phyloP scores from a whole-genome alignment of 2,113 vertebrate genomes.

The Rostratula benghalensis region DNA sequence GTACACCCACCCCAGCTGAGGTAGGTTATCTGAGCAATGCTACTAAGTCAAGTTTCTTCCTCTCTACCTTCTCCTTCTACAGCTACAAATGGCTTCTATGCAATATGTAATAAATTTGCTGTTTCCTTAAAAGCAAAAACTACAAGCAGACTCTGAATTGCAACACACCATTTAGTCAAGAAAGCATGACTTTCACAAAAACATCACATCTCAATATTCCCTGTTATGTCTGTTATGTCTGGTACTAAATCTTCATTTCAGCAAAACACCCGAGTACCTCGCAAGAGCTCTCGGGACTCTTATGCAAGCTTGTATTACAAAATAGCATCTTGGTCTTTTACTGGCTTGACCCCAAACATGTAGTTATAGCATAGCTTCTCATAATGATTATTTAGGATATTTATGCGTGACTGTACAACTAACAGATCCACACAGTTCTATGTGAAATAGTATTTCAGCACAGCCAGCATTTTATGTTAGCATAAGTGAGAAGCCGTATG shows the following conservation, averaged over 20 bases:
- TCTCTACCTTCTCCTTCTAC: neutral
- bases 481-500: neutral
- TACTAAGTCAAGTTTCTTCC: neutral
- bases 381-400: neutral
- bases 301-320: neutral
- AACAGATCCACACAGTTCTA: neutral
- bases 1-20: neutral
- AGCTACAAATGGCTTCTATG: neutral
- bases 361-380: neutral
- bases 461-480: neutral
- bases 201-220: neutral
- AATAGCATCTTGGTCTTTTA: neutral
- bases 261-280: neutral
- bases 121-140: neutral
- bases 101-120: neutral
- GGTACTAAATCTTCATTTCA: neutral
- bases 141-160: neutral
- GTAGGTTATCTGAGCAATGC: neutral
- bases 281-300: neutral
- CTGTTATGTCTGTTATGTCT: neutral
- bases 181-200: fast-evolving
- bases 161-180: neutral
- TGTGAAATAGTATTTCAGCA: neutral
- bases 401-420: neutral
- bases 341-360: neutral